phyloP scores from a whole-genome alignment of 1,140 invertebrate species.

The Diachasmimorpha longicaudata region DNA sequence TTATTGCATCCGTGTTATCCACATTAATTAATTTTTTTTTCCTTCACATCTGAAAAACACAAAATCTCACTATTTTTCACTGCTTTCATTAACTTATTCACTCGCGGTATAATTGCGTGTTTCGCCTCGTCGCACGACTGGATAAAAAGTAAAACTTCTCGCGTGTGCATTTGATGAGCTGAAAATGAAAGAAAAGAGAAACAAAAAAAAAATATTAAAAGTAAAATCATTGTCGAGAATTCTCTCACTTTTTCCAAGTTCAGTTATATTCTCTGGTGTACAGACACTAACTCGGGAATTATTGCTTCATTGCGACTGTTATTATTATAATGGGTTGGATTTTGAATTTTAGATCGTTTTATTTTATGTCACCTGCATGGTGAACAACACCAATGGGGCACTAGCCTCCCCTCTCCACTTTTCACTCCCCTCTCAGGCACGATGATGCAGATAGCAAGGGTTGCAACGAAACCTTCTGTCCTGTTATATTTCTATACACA shows the following conservation, averaged over 20 bases:
- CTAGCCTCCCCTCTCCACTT: slow-evolving; percentile 21
- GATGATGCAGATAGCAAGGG: slow-evolving; percentile 59
- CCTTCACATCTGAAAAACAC: background rate
- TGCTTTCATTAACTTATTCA: slow-evolving; percentile 22
- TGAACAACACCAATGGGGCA: slow-evolving; percentile 18
- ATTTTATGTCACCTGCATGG: slow-evolving; percentile 4
- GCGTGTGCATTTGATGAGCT: slow-evolving; percentile 2
- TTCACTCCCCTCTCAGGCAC: background rate
- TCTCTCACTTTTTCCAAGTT: slow-evolving; percentile 17
- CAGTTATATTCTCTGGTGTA: background rate
- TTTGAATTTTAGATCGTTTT: background rate
- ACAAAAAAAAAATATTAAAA: slow-evolving; percentile 2
- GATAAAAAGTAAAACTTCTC: slow-evolving; percentile 23
- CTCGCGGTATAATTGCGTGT: slow-evolving; percentile 14
- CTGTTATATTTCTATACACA: slow-evolving; percentile 16
- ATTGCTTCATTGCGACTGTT: background rate
- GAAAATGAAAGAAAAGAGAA: background rate
- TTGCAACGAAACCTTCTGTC: slow-evolving; percentile 46
- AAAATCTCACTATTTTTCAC: background rate
- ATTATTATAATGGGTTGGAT: background rate
- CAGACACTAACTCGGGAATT: background rate
- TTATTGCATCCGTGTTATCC: background rate
- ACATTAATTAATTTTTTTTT: background rate
- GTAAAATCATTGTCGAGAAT: slow-evolving; percentile 12
- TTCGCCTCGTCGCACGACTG: background rate